Percentiles rank a stretch among this genome's conserved stretches.
These are phyloP conservation scores for Congeria kusceri DNA, from an alignment of 2,888 invertebrate species.

Conservation along the genomic window DNA sequence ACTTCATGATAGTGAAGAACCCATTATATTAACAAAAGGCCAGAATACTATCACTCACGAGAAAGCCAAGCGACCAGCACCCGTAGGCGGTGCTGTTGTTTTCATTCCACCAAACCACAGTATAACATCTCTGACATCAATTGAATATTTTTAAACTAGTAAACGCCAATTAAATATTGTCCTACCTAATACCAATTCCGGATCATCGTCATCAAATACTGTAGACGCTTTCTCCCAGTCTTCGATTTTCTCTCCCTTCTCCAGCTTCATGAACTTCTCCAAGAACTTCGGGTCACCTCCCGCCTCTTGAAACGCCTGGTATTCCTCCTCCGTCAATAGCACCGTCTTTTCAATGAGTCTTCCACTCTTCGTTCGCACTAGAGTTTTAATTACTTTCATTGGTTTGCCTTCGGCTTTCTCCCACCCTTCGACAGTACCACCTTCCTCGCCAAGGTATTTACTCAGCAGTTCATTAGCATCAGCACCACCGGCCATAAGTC, in stretches of 20 bases:
- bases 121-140: too few species aligned
- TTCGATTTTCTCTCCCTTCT: constrained; percentile 83
- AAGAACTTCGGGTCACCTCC: constrained; percentile 82
- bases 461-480: constrained; percentile 80
- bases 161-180: not conserved
- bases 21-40: too few species aligned
- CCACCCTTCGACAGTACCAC: constrained; percentile 80
- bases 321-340: constrained; percentile 84
- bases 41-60: too few species aligned
- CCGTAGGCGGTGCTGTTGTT: too few species aligned
- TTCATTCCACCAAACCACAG: too few species aligned
- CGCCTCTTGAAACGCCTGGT: constrained; percentile 78
- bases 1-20: too few species aligned
- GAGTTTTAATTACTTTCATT: constrained; percentile 82
- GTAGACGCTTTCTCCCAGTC: constrained; percentile 84
- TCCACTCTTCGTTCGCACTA: constrained; percentile 84
- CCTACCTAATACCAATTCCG: constrained; percentile 73
- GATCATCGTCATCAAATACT: constrained; percentile 82
- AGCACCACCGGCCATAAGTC: constrained; percentile 78
- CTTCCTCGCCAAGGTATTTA: constrained; percentile 82
- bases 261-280: constrained; percentile 82
- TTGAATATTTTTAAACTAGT: too few species aligned
- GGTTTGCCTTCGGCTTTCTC: constrained; percentile 79
- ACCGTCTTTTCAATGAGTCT: constrained; percentile 82
- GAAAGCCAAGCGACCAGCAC: too few species aligned